phyloP scores from a whole-genome alignment of 2,113 vertebrate genomes.

The Sterna hirundo region DNA sequence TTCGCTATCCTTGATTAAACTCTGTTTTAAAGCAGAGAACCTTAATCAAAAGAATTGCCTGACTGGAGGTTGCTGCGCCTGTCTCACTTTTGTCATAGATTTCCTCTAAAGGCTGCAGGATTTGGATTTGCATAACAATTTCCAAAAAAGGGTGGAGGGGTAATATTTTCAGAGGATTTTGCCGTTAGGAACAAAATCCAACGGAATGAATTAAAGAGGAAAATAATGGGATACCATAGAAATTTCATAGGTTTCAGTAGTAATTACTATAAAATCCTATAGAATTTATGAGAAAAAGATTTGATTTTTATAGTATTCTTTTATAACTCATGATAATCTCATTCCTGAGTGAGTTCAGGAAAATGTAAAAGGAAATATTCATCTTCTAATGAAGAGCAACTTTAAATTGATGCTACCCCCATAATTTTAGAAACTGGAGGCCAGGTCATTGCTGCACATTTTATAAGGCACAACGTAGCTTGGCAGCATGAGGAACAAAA shows the following conservation, averaged over 20 bases:
- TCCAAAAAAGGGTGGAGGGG: neutral
- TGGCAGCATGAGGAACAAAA: neutral
- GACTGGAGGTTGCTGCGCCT: neutral
- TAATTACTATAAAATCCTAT: neutral
- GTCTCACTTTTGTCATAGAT: conserved; percentile 2
- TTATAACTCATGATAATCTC: neutral
- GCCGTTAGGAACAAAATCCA: neutral
- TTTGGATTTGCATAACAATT: conserved; percentile 40
- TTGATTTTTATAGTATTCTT: neutral
- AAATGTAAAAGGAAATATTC: neutral
- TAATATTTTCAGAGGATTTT: neutral
- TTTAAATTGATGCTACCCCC: neutral
- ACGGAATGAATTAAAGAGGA: neutral
- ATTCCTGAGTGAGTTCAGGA: neutral
- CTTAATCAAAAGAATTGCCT: conserved; percentile 56
- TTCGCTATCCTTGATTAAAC: conserved; percentile 67
- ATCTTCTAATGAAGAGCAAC: neutral
- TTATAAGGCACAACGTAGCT: neutral
- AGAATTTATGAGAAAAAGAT: neutral
- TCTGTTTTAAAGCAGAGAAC: conserved; percentile 51
- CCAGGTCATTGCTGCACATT: neutral
- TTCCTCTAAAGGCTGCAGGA: conserved; percentile 2
- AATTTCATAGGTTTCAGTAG: neutral
- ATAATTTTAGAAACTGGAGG: neutral
- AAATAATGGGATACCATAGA: neutral